A percentile compares a stretch with the other conserved stretches of the same genome.
Evolutionary conservation across 1,140 invertebrate genomes (phyloP).

Genomic region (Zaprionus kolodkinae): DNA sequence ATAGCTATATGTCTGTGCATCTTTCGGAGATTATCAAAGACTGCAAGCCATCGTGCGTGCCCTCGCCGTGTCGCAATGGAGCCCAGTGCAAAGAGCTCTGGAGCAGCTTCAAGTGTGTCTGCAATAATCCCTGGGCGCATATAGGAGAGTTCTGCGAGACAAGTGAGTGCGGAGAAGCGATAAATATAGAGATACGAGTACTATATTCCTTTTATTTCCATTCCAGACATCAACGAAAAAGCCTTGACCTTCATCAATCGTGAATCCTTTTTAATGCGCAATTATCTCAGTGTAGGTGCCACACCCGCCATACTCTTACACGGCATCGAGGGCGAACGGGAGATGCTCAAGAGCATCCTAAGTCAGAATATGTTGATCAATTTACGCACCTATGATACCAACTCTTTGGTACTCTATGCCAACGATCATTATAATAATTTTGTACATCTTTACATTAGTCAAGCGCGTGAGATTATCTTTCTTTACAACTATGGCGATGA

Average conservation of each 20-base stretch:
- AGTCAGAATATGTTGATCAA: slow-evolving; percentile 93
- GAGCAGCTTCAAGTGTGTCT: slow-evolving; percentile 96
- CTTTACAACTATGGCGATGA: slow-evolving; percentile 92
- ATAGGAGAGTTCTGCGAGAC: slow-evolving; percentile 94
- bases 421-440: slow-evolving; percentile 98
- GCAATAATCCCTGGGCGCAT: slow-evolving; percentile 95
- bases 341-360: slow-evolving; percentile 90
- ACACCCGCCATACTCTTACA: slow-evolving; percentile 80
- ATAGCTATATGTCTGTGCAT: slow-evolving; percentile 96
- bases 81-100: slow-evolving; percentile 95
- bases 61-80: slow-evolving; percentile 96
- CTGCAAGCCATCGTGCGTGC: slow-evolving; percentile 96
- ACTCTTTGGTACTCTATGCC: slow-evolving; percentile 93
- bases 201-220: neutral
- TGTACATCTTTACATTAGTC: slow-evolving; percentile 93
- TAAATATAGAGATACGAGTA: neutral
- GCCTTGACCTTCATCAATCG: slow-evolving; percentile 94
- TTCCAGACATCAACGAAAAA: slow-evolving; percentile 94
- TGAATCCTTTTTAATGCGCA: slow-evolving; percentile 91
- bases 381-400: slow-evolving; percentile 92
- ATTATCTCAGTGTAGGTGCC: slow-evolving; percentile 86
- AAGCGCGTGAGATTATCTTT: slow-evolving; percentile 90
- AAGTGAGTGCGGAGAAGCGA: slow-evolving; percentile 87
- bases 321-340: slow-evolving; percentile 87
- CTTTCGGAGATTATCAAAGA: slow-evolving; percentile 95